Conservation (phyloP, 2,888 invertebrate species). For the Euclidia mi region DNA sequence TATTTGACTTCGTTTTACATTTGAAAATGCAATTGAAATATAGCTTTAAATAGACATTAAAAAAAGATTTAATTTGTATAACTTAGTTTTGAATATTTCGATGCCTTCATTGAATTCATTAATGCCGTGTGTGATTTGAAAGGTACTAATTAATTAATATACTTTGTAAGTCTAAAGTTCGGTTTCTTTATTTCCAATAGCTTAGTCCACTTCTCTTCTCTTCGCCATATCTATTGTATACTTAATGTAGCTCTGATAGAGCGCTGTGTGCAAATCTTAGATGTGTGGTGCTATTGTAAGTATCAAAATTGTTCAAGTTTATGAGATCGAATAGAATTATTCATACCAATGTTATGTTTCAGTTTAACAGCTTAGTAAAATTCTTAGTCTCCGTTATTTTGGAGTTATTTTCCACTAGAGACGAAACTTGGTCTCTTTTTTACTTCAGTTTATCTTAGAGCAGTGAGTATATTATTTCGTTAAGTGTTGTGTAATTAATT, state of each 20-base stretch:
- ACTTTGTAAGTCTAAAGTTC: constrained; percentile 40
- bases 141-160: constrained; percentile 54
- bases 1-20: neutral
- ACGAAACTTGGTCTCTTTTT: no score
- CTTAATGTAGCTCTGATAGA: constrained; percentile 38
- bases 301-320: constrained; percentile 37
- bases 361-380: neutral
- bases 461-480: no score
- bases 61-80: constrained; percentile 11
- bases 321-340: constrained; percentile 10
- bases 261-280: constrained; percentile 63
- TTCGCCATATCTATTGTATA: constrained; percentile 66
- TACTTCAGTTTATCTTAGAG: neutral
- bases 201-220: constrained; percentile 57
- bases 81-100: constrained; percentile 16
- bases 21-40: constrained; percentile 17
- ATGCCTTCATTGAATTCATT: constrained; percentile 25
- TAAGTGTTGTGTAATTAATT: no score
- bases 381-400: neutral
- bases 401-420: neutral
- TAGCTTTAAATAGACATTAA: constrained; percentile 35
- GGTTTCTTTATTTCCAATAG: constrained; percentile 60
- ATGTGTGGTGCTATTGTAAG: constrained; percentile 81
- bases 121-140: constrained; percentile 41
- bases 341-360: neutral